A percentile compares a stretch with the other conserved stretches of the same genome.
Evolutionary conservation across 2,888 invertebrate genomes (phyloP).

Genomic region (Nymphalis c-album): DNA sequence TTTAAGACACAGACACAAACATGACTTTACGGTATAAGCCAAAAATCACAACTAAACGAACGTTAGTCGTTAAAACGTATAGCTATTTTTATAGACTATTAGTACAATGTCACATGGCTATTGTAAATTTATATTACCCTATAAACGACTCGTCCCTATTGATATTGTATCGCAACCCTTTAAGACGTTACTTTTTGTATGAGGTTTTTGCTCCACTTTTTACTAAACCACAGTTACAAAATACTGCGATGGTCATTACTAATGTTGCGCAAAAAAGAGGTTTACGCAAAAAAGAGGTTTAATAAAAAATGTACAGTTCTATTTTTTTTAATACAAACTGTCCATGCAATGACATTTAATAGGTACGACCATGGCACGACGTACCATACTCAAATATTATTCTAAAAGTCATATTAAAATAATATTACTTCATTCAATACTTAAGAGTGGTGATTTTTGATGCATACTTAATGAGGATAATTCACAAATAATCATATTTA

Average conservation of each 20-base stretch:
- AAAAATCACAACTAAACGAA: slow-evolving; percentile 66
- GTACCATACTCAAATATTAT: too few relatives aligned
- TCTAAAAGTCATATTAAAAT: too few relatives aligned
- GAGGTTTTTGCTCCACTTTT: slow-evolving; percentile 76
- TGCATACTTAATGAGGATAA: too few relatives aligned
- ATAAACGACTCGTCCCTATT: slow-evolving; percentile 61
- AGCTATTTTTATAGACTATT: slow-evolving; percentile 68
- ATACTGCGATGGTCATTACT: slow-evolving; percentile 64
- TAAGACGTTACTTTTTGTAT: slow-evolving; percentile 55
- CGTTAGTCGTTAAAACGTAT: slow-evolving; percentile 54
- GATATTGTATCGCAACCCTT: slow-evolving; percentile 67
- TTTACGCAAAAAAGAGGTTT: slow-evolving; percentile 37
- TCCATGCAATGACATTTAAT: not conserved
- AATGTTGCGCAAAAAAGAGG: slow-evolving; percentile 38
- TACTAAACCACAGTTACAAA: slow-evolving; percentile 70
- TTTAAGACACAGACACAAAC: slow-evolving; percentile 29
- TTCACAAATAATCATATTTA: too few relatives aligned
- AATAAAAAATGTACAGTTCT: slow-evolving; percentile 47
- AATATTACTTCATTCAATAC: too few relatives aligned
- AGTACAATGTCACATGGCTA: slow-evolving; percentile 63
- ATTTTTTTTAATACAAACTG: slow-evolving; percentile 24
- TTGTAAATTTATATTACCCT: slow-evolving; percentile 71
- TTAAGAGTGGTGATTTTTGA: too few relatives aligned
- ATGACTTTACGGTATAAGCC: slow-evolving; percentile 60
- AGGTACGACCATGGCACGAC: too few relatives aligned